Conservation (phyloP, 2,888 invertebrate genomes). For the Phania funesta region DNA sequence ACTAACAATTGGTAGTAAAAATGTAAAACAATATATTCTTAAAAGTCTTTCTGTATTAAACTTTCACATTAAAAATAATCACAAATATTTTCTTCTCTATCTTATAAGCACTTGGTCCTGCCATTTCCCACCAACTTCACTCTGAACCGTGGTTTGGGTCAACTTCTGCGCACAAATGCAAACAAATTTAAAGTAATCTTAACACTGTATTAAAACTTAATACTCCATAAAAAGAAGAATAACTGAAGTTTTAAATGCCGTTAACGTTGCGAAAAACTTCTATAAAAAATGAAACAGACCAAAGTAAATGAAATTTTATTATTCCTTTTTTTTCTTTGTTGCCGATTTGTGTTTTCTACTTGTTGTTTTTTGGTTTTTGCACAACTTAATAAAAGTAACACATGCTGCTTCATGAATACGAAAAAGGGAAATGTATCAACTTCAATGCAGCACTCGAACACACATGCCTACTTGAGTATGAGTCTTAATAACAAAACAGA, state of each 20-base stretch:
- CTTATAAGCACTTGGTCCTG: neutral
- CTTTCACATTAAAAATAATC: too few relatives aligned
- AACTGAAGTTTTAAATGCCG: conserved; percentile 38
- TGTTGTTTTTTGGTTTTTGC: conserved; percentile 10
- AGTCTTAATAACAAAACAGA: neutral
- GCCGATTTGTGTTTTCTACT: neutral
- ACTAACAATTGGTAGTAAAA: too few relatives aligned
- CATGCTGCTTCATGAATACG: conserved; percentile 18
- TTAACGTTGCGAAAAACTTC: conserved; percentile 32
- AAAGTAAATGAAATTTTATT: conserved; percentile 39
- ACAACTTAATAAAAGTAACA: conserved; percentile 61
- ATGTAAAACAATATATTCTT: too few relatives aligned
- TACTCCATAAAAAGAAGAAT: neutral
- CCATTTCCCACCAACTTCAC: neutral
- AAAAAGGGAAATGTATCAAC: neutral
- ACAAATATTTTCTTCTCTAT: too few relatives aligned
- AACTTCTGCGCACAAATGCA: neutral
- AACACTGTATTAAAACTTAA: neutral
- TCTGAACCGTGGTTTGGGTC: neutral
- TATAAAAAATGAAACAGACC: conserved; percentile 23
- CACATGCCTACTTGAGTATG: neutral
- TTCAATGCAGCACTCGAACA: conserved; percentile 5
- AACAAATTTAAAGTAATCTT: conserved; percentile 37
- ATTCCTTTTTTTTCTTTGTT: neutral
- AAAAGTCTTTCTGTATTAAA: too few relatives aligned